Evolutionary conservation across 2,113 vertebrate genomes (phyloP), one percentile per base, ranked within the genome.

Genomic region (Columbina picui): DNA sequence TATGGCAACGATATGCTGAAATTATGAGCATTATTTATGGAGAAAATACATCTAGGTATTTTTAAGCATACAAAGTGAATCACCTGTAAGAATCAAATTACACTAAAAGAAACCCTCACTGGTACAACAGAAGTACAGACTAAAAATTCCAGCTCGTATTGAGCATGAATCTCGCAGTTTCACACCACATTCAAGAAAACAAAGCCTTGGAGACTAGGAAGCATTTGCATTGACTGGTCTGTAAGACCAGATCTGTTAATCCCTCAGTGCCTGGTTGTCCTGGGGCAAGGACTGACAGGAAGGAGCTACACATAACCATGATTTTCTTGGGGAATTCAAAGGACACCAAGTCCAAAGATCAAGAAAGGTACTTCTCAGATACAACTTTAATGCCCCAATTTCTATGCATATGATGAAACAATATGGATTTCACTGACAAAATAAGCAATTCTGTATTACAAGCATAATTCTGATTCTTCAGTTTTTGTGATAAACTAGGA

Each of bases 1-100:
- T 95, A 95, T 63, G 82, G 71, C 88, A 92, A 93, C 1, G 25
- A 91, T 91, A 95, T 7, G 50, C 60, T 96, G 93, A 95, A 90
- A 88, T 84, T 82, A 92, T 47, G 29, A 87, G 49, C 73, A 68
- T 79, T 91, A 70, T 84, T 96, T 85, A 90, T 60, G 39, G 77
- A 90, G 81, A 88, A 78, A 93, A 71, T 57, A 73, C 56, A 81
- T 43, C 65, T 30, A 79, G 55, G 70, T 22, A 89, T 82, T 91
- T 70, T 49, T 27, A 77, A 53, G 34, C 2, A 4, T 29, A 68
- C 26, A 11, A 78, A 45, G 61, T 52, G 50, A 38, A 79, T 71
- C 91, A 94, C 92, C 91, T 94, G 59, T 32, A 84, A 90, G 63
- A 86, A 91, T 59, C 32, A 75, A 89, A 93, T 63, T 36, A 57